Base-by-base conservation (phyloP, 2,888 invertebrate genomes). In the Spodoptera littoralis region DNA sequence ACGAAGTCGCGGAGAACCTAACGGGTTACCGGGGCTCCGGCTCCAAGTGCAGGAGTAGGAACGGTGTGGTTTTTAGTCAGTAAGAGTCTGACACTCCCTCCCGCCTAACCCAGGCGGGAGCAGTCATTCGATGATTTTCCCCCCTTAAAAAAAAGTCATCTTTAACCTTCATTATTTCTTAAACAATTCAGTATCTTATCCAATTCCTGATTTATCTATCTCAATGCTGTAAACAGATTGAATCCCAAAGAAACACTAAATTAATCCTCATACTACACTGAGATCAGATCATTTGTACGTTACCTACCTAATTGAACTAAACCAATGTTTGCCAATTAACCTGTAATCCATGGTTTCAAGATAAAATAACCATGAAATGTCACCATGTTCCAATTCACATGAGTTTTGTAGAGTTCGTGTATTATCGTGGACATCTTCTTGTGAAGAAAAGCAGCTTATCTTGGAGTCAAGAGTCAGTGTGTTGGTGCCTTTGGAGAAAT, bases 291-390 rank as follows among this genome's bases (percentile, higher is more conserved):
- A 27, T 36, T 53, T 51, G 56, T 45, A 27, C 27, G 0, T 27
- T 27, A 27, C 27, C 27, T 27, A 54, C 73, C 51, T 73, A 63
- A 73, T 71, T 68, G 74, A 49, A 56, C 56, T 60, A 67, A 72
- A 60, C 71, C 71, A 36, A 74, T 74, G 71, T 69, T 69, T 63
- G 43, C 70, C 71, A 72, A 72, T 72, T 72, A 72, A 72, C 71
- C 71, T 47, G 73, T 68, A 62, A 71, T 62, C 63, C 74, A 59
- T 72, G 70, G 46, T 41, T 43, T 3, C 8, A 4, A 73, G 73
- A 74, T 72, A 74, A 60, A 36, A 36, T 9, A 9, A 60, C 49
- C 74, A 63, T 73, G 55, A 74, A 72, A 72, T 72, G 71, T 74
- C 71, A 72, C 47, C 42, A 27, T 27, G 71, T 69, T 69, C 71